Conservation (phyloP, 2,888 invertebrate genomes). For the Eupithecia insigniata region DNA sequence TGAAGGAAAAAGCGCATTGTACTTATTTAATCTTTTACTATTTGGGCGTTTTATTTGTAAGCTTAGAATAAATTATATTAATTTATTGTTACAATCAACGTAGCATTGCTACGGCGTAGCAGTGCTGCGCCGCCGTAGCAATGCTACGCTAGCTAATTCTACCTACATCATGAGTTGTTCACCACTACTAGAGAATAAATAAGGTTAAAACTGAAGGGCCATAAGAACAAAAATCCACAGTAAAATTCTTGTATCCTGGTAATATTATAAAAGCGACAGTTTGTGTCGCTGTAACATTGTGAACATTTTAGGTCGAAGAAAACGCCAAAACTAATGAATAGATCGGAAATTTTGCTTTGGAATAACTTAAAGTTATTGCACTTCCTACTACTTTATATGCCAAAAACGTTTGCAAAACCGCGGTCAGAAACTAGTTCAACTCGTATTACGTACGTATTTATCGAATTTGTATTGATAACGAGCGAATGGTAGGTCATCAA, state of each 20-base stretch:
- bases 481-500: constrained; percentile 28
- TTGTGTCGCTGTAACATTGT: too few relatives aligned
- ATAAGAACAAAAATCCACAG: not conserved
- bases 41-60: not conserved
- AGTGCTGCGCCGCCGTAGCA: not conserved
- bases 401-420: too few relatives aligned
- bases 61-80: not conserved
- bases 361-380: too few relatives aligned
- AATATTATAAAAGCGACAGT: too few relatives aligned
- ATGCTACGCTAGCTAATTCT: too few relatives aligned
- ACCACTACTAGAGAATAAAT: not conserved
- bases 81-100: not conserved
- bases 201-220: not conserved
- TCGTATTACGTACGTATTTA: not conserved
- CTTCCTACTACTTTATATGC: too few relatives aligned
- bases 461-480: constrained; percentile 18
- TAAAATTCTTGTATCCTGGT: not conserved
- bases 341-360: too few relatives aligned
- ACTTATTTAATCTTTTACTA: not conserved
- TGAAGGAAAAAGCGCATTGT: not conserved
- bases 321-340: too few relatives aligned
- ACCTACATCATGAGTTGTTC: not conserved
- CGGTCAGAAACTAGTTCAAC: too few relatives aligned
- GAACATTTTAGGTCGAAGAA: too few relatives aligned
- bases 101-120: constrained; percentile 7